Evolutionary conservation across 53 echinoderm and acorn worm species (phyloP), one percentile per base, ranked within the genome.

Genomic region (Actinopyga echinites): DNA sequence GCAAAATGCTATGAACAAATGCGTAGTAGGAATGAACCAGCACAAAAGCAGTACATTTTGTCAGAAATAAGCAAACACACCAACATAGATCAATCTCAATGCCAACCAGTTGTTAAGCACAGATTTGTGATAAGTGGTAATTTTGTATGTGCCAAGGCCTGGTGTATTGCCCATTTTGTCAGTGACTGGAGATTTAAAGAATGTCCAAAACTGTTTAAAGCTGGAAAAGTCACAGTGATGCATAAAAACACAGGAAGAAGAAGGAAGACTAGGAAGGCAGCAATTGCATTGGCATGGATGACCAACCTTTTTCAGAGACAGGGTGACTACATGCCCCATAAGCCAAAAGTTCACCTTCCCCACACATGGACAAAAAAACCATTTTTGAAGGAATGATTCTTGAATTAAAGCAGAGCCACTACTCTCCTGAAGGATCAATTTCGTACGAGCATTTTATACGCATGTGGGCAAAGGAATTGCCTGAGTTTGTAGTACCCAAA

Each of bases 321-420:
- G 71, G 71, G 71, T 36, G 71, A 71, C 22, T 71, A 71, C 71
- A 71, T 71, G 43, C 43, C 71, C 5, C 71, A 71, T 71, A 40
- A 71, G 38, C 20, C 36, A 36, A 20, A 36, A 40, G 44, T 71
- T 20, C 44, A 71, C 19, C 71, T 71, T 37, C 71, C 71, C 38
- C 44, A 71, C 44, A 37, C 38, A 25, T 71, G 71, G 71, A 71
- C 71, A 4, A 71, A 43, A 43, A 3, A 20, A 17, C 24, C 19
- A 40, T 71, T 21, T 40, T 36, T 36, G 71, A 71, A 71, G 20
- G 71, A 43, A 71, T 71, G 71, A 24, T 38, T 35, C 34, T 13
- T 9, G 71, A 71, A 71, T 24, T 71, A 23, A 37, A 21, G 20
- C 19, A 35, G 71, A 21, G 21, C 34, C 22, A 36, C 38, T 24